Percentiles rank a stretch among this genome's conserved stretches.
Conservation (phyloP, 23 tunicate species). For the Ascidia mentula region DNA sequence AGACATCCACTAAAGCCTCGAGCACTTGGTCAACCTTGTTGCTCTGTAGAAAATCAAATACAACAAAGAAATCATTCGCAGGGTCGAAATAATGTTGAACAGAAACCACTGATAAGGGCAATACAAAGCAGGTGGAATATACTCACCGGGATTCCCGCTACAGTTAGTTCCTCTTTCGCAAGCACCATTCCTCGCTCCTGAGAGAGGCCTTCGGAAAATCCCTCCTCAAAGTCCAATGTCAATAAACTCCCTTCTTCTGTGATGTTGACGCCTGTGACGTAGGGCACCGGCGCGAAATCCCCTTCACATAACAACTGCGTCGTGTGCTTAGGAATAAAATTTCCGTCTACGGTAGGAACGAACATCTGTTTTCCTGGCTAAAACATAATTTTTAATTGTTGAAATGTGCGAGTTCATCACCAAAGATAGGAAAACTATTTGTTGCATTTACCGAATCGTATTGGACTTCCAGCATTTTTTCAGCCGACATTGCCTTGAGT, state of each 20-base stretch:
- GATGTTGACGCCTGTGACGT: conserved; percentile 11
- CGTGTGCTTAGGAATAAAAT: conserved; percentile 12
- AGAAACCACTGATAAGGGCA: too few relatives aligned
- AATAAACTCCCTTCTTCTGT: conserved; percentile 4
- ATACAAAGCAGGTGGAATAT: too few relatives aligned
- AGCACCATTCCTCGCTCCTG: neutral
- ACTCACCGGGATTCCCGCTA: neutral
- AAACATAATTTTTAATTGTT: neutral
- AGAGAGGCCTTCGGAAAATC: neutral
- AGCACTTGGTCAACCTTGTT: conserved; percentile 3
- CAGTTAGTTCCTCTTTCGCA: neutral
- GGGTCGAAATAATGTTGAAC: too few relatives aligned
- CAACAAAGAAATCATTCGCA: too few relatives aligned
- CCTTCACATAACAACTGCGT: neutral
- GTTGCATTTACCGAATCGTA: neutral
- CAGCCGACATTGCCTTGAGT: neutral
- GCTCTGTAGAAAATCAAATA: too few relatives aligned
- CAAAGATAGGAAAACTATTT: too few relatives aligned
- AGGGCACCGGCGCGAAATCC: conserved; percentile 13
- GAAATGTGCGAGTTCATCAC: too few relatives aligned
- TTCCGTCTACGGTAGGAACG: conserved; percentile 16
- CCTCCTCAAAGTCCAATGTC: conserved; percentile 4
- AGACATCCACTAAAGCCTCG: neutral
- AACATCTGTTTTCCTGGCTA: conserved; percentile 3
- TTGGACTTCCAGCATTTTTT: neutral